These are phyloP conservation scores for Furcifer pardalis DNA, from an alignment of 2,797 vertebrate species.

Conservation along the genomic window DNA sequence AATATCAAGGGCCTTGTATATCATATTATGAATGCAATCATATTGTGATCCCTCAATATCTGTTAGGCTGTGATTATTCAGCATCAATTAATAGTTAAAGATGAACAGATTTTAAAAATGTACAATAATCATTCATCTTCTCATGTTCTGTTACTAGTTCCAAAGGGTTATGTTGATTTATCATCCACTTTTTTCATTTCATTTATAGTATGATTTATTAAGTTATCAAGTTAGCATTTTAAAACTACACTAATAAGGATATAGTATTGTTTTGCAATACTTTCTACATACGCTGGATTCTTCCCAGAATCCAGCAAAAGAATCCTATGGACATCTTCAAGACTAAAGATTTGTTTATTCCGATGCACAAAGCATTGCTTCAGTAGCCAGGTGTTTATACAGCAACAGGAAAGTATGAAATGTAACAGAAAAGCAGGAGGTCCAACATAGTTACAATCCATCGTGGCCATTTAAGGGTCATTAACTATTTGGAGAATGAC, in stretches of 20 bases:
- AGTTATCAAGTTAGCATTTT: neutral
- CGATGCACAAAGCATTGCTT: no score
- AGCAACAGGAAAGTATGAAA: no score
- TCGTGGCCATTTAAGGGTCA: no score
- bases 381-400: no score
- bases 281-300: neutral
- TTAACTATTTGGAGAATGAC: no score
- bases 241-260: neutral
- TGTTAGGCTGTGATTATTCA: neutral
- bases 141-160: neutral
- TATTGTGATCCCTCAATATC: neutral
- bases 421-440: no score
- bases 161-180: neutral
- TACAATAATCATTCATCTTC: neutral
- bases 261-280: neutral
- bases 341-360: no score
- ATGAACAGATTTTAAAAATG: neutral
- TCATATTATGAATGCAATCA: neutral
- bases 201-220: neutral
- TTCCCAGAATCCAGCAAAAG: no score
- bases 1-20: neutral
- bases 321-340: no score
- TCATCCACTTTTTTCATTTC: neutral
- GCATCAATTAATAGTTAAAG: neutral
- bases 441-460: no score